Evolutionary conservation across 1,140 invertebrate genomes (phyloP).

Genomic region (Trypoxylus dichotomus): DNA sequence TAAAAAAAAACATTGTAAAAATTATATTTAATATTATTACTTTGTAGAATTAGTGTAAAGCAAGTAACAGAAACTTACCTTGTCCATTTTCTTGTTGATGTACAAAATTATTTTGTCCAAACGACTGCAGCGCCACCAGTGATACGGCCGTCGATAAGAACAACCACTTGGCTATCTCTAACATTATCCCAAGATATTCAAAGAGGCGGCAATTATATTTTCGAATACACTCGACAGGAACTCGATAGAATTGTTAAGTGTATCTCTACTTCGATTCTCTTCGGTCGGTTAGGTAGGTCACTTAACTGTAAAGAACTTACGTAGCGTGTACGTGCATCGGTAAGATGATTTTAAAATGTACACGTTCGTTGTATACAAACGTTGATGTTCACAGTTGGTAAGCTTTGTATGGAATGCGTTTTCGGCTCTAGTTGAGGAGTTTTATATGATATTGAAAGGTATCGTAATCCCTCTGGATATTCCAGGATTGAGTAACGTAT

Average conservation of each 20-base stretch:
- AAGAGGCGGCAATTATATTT: background rate
- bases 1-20: no score
- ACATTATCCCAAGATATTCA: constrained; percentile 42
- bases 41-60: no score
- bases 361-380: background rate
- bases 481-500: constrained; percentile 25
- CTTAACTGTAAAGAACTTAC: constrained; percentile 34
- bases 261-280: background rate
- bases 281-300: constrained; percentile 29
- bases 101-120: constrained; percentile 50
- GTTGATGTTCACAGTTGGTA: background rate
- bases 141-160: constrained; percentile 54
- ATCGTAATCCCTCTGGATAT: constrained; percentile 15
- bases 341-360: background rate
- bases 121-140: constrained; percentile 56
- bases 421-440: background rate
- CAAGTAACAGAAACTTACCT: constrained; percentile 45
- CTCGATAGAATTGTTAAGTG: background rate
- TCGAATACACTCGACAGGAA: background rate
- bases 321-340: background rate
- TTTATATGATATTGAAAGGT: constrained; percentile 10
- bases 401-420: background rate
- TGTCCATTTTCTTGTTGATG: constrained; percentile 40
- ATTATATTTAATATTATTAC: no score
- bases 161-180: constrained; percentile 54